Evolutionary conservation across 2,797 vertebrate genomes (phyloP).

Genomic region (Luscinia luscinia): DNA sequence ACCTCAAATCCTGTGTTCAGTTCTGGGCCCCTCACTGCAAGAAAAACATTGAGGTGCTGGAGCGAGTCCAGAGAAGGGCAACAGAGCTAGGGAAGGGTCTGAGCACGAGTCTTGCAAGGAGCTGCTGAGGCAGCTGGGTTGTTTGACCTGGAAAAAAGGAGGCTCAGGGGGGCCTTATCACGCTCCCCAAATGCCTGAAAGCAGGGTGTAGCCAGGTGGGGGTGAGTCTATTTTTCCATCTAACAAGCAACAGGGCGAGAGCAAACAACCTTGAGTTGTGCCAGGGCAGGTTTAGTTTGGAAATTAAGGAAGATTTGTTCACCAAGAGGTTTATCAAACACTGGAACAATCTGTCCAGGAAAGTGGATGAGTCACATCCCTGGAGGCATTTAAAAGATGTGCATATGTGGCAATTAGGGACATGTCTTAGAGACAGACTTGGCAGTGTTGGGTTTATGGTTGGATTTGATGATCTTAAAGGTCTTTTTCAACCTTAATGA

Average conservation of each 20-base stretch:
- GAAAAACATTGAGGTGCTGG: neutral
- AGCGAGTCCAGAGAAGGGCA: rapidly evolving
- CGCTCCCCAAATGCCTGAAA: neutral
- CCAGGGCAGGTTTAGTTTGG: neutral
- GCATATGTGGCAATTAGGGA: neutral
- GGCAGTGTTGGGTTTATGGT: neutral
- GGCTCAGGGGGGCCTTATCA: neutral
- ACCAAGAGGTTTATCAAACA: neutral
- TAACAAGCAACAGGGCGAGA: neutral
- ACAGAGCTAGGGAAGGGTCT: neutral
- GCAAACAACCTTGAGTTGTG: neutral
- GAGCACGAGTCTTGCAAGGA: neutral
- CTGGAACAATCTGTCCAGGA: neutral
- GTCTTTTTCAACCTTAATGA: neutral
- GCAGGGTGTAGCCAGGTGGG: neutral
- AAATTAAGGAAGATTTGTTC: neutral
- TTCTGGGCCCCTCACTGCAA: neutral
- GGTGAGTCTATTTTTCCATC: neutral
- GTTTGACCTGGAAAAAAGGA: neutral
- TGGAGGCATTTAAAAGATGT: neutral
- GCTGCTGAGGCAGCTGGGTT: neutral
- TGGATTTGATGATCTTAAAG: neutral
- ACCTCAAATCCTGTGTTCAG: neutral
- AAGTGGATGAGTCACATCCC: neutral
- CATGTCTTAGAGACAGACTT: neutral